Percentiles rank a stretch among this genome's conserved stretches.
Evolutionary conservation across 2,888 invertebrate species (phyloP).

Genomic region (Hydraecia micacea): DNA sequence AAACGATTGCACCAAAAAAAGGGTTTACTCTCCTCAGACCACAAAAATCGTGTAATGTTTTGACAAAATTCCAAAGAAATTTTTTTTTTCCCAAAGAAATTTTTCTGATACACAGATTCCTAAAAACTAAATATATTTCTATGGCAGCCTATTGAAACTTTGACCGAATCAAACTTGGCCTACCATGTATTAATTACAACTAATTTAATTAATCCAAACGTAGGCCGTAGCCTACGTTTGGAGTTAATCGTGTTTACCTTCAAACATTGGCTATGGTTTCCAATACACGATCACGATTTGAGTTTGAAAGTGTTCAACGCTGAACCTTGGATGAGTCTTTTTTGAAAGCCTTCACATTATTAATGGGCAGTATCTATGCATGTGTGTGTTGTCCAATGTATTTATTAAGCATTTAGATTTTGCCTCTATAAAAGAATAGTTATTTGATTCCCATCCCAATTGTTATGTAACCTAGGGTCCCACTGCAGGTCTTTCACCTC

Average conservation of each 20-base stretch:
- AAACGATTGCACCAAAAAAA: neutral
- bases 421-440: no score
- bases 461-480: neutral
- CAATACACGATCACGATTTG: neutral
- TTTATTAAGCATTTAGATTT: neutral
- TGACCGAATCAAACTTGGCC: neutral
- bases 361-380: neutral
- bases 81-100: neutral
- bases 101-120: neutral
- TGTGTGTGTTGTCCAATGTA: neutral
- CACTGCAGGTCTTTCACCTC: neutral
- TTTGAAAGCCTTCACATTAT: neutral
- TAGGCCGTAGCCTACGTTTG: no score
- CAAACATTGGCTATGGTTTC: no score
- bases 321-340: neutral
- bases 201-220: no score
- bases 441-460: no score
- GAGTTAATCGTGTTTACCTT: neutral
- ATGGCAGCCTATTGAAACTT: neutral
- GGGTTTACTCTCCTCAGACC: neutral
- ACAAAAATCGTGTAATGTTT: neutral
- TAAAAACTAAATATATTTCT: neutral
- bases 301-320: conserved; percentile 2
- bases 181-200: neutral
- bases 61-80: neutral